Evolutionary conservation across 2,113 vertebrate species (phyloP).

Genomic region (Tetrao urogallus): DNA sequence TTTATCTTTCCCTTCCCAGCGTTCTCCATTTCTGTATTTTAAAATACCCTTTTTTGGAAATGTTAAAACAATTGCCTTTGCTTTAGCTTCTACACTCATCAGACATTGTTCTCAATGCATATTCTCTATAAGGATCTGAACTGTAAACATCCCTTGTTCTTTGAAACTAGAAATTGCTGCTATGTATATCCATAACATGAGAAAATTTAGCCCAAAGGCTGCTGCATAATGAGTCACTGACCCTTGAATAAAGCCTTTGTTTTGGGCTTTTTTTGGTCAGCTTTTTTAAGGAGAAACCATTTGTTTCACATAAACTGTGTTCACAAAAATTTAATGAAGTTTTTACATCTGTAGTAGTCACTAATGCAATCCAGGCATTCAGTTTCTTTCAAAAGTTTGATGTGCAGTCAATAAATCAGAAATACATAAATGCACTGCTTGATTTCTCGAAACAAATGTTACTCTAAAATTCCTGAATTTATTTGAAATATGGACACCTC

Average conservation of each 20-base stretch:
- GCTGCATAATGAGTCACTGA: neutral
- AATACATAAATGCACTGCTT: neutral
- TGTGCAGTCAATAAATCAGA: too few relatives aligned
- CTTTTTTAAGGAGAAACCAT: neutral
- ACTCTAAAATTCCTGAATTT: neutral
- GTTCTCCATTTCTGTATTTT: neutral
- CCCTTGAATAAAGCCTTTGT: neutral
- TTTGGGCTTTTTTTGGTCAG: neutral
- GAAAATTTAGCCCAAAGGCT: neutral
- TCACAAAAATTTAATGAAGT: neutral
- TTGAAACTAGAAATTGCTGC: neutral
- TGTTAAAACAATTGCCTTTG: neutral
- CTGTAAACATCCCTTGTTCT: neutral
- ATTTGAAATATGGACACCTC: neutral
- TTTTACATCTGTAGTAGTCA: neutral
- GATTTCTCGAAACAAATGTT: neutral
- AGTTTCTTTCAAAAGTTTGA: neutral
- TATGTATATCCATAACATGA: too few relatives aligned
- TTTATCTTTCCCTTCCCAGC: neutral
- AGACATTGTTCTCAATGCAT: neutral
- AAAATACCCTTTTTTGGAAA: neutral
- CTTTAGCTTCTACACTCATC: neutral
- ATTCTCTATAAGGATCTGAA: neutral
- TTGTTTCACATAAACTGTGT: neutral
- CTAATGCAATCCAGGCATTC: neutral